Evolutionary conservation across 2,888 invertebrate species (phyloP), one percentile per base, ranked within the genome.

Genomic region (Tryphoninae sp.): DNA sequence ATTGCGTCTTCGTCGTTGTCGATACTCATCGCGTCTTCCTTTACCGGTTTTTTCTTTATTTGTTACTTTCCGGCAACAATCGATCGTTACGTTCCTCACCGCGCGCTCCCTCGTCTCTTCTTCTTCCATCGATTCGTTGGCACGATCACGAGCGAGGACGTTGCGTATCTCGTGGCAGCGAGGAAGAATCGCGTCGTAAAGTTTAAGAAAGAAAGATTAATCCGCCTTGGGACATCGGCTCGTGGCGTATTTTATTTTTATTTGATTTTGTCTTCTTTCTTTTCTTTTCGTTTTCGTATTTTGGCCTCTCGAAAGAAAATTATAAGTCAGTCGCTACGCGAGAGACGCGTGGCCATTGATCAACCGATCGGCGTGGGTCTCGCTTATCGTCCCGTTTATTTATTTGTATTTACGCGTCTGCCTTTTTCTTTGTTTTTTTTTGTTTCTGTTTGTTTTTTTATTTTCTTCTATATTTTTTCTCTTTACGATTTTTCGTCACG

Each of bases 11-110:
- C n/a, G 53, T 55, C 77, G 53, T 69, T 53, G 62, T 77, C 69
- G 69, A 77, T 77, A 77, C 45, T 62, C 77, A 64, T 77, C 69
- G 61, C 53, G 69, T 62, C 45, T 69, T 62, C 53, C 40, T 69
- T 77, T 55, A 16, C 69, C 61, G 62, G 61, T 69, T 77, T 23
- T 55, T 51, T 51, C 9, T 51, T 51, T 6, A 1, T 2, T 51
- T 7, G 7, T 51, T 13, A 9, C 6, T 67, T 76, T 19, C 55
- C 40, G 16, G 61, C 42, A 53, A 69, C 58, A 77, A 77, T 13
- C 62, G 62, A 77, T 69, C 69, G 69, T 62, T 69, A 7, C 33
- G 33, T 33, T 33, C 33, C 33, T 33, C 33, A 33, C 4, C 33
- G 4, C 33, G 6, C 33, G 13, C 42, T 62, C 51, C 13, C 33